Evolutionary conservation across 2,888 invertebrate genomes (phyloP).

Genomic region (Chorisops tibialis): DNA sequence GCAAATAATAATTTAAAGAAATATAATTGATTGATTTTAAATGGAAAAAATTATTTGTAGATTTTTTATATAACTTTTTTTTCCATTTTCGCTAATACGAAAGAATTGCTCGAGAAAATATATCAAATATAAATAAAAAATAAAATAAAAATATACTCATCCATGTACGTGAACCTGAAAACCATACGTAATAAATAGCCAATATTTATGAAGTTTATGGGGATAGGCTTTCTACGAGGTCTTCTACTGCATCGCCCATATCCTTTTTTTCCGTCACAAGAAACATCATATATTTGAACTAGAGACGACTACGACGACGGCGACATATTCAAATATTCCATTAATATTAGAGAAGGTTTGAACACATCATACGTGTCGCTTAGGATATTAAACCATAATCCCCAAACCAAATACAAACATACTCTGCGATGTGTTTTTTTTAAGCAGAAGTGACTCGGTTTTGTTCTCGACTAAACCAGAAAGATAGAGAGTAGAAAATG

Average conservation of each 20-base stretch:
- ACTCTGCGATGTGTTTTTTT: conserved; percentile 4
- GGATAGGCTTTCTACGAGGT: background rate
- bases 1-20: too few species aligned
- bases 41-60: too few species aligned
- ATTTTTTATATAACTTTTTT: too few species aligned
- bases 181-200: conserved; percentile 6
- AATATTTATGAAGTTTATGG: background rate
- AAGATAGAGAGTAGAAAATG: too few species aligned
- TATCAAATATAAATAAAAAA: background rate
- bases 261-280: conserved; percentile 8
- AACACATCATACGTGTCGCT: conserved; percentile 29
- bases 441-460: conserved; percentile 20
- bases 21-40: too few species aligned
- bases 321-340: conserved; percentile 32
- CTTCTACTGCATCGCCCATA: conserved; percentile 14
- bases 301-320: conserved; percentile 4
- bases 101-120: too few species aligned
- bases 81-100: too few species aligned
- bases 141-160: background rate
- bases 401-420: conserved; percentile 22
- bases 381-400: conserved; percentile 26
- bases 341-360: conserved; percentile 31
- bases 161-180: background rate
- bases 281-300: conserved; percentile 20
- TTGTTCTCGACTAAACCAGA: background rate